Conservation (phyloP, 2,113 vertebrate genomes). For the Uria aalge region DNA sequence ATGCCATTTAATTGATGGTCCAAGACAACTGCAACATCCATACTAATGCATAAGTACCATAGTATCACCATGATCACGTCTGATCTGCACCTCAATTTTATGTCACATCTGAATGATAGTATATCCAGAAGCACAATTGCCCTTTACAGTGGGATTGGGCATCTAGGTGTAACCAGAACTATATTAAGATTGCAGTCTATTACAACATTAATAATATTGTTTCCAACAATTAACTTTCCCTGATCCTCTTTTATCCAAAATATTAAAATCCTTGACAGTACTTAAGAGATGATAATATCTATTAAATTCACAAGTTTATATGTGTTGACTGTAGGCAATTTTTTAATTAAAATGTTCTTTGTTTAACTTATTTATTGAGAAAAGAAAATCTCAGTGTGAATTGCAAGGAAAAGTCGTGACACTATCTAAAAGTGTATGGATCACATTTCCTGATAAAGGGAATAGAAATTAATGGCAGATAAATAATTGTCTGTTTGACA, state of each 20-base stretch:
- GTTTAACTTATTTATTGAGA: not conserved
- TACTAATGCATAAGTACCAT: not conserved
- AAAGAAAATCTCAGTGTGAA: not conserved
- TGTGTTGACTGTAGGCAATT: not conserved
- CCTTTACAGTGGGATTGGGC: not conserved
- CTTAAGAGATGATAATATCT: not conserved
- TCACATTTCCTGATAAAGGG: not conserved
- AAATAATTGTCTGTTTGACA: not conserved
- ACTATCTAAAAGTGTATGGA: not conserved
- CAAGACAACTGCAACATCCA: not conserved
- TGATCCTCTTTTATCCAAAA: not conserved
- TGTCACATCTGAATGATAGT: not conserved
- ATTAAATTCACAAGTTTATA: not conserved
- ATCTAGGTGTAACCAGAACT: not conserved
- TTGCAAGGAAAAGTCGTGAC: not conserved
- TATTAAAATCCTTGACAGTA: not conserved
- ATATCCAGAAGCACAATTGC: not conserved
- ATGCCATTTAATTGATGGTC: not conserved
- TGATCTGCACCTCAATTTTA: not conserved
- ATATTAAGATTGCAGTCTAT: not conserved
- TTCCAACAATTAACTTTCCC: not conserved
- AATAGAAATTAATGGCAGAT: not conserved
- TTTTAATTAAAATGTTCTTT: not conserved
- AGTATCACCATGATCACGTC: not conserved
- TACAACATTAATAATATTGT: not conserved